Percentiles rank a stretch among this genome's conserved stretches.
Evolutionary conservation across 2,113 vertebrate species (phyloP).

Genomic region (Erinaceus europaeus): DNA sequence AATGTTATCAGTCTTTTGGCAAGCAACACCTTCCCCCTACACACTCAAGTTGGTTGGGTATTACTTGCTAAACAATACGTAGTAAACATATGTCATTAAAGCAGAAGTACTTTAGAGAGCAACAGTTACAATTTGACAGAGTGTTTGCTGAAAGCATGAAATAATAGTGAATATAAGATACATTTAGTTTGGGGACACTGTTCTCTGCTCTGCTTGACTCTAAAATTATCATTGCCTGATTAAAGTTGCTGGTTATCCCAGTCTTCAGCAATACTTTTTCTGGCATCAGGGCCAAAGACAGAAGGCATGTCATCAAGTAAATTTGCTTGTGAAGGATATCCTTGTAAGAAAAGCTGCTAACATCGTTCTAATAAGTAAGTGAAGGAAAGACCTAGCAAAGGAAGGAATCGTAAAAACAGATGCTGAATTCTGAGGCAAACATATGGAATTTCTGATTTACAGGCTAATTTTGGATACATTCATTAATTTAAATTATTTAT

Average conservation of each 20-base stretch:
- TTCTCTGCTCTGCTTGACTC: background rate
- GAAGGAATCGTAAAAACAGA: background rate
- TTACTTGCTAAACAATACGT: background rate
- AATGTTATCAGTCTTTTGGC: background rate
- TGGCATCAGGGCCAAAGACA: background rate
- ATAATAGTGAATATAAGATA: background rate
- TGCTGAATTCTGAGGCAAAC: background rate
- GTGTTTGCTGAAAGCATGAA: background rate
- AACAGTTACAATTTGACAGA: background rate
- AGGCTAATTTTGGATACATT: background rate
- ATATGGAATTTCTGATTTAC: background rate
- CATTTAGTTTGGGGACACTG: background rate
- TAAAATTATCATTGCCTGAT: background rate
- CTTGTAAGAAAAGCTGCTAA: background rate
- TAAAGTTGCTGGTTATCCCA: background rate
- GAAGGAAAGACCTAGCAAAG: background rate
- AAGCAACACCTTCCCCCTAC: background rate
- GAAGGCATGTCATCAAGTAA: background rate
- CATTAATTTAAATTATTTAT: too few species aligned
- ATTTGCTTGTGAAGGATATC: background rate
- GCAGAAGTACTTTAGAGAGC: too few species aligned
- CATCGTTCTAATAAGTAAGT: background rate
- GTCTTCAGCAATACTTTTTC: background rate
- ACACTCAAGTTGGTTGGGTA: background rate
- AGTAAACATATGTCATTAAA: too few species aligned